A percentile compares a stretch with the other conserved stretches of the same genome.
Evolutionary conservation across 2,797 vertebrate species (phyloP).

Genomic region (Myiotriccus ornatus): DNA sequence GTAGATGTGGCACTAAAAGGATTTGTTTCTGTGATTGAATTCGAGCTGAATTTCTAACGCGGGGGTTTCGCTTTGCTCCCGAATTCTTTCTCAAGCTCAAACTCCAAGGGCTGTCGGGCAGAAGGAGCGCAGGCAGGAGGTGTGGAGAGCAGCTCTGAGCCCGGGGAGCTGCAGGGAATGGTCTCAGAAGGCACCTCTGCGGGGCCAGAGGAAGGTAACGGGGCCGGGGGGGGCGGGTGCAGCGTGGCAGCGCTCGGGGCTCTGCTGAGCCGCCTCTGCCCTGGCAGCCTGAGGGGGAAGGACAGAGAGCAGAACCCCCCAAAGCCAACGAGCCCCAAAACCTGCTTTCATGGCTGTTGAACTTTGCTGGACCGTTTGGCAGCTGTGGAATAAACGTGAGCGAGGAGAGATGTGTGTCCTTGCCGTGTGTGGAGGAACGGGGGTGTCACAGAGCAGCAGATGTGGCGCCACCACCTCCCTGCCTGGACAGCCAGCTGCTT

Average conservation of each 20-base stretch:
- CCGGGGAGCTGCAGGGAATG: slow-evolving; percentile 64
- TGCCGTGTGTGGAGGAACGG: neutral
- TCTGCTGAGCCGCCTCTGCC: neutral
- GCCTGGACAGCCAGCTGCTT: neutral
- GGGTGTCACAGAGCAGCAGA: neutral
- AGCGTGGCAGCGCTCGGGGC: neutral
- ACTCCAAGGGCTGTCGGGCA: slow-evolving; percentile 62
- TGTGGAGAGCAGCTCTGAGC: slow-evolving; percentile 75
- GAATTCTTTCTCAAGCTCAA: slow-evolving; percentile 41
- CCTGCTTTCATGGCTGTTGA: neutral
- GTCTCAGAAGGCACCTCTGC: slow-evolving; percentile 76
- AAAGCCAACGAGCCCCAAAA: neutral
- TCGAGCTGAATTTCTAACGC: neutral
- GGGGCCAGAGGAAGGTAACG: slow-evolving; percentile 83
- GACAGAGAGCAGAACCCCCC: too few species aligned
- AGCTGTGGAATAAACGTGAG: neutral
- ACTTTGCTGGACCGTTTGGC: neutral
- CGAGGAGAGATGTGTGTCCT: neutral
- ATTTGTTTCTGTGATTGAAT: neutral
- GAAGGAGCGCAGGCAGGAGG: slow-evolving; percentile 77
- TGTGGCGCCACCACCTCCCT: rapidly evolving
- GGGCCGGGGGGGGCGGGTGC: neutral
- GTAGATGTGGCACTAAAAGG: neutral
- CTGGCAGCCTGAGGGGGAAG: neutral
- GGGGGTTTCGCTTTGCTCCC: neutral